These are phyloP conservation scores for Hepsetus odoe DNA, from an alignment of 2,113 vertebrate genomes.

Conservation along the genomic window DNA sequence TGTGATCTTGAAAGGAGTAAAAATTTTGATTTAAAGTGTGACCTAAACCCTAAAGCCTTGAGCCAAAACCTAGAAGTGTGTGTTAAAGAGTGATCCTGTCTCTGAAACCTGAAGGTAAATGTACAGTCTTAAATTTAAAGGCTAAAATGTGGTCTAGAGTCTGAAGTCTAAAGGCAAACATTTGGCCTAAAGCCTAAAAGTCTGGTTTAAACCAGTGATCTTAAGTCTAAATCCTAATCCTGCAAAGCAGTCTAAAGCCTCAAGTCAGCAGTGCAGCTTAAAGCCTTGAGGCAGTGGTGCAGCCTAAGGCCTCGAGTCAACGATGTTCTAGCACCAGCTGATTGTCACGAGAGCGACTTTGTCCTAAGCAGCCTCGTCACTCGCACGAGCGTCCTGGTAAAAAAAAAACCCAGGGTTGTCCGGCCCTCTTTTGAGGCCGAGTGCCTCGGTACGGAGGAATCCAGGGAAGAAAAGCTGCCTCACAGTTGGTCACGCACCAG, in stretches of 20 bases:
- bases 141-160: not conserved
- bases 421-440: conserved; percentile 65
- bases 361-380: conserved; percentile 12
- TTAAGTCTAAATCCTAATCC: not conserved
- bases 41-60: no score
- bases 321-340: no score
- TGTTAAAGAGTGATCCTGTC: not conserved
- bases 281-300: not conserved
- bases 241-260: not conserved
- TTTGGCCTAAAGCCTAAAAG: not conserved
- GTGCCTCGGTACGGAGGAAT: conserved; percentile 68
- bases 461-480: conserved; percentile 67
- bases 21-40: no score
- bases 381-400: conserved; percentile 29
- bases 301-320: not conserved
- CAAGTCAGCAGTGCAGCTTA: not conserved
- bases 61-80: not conserved
- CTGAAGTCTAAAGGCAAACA: not conserved
- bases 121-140: not conserved
- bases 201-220: not conserved
- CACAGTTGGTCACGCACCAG: conserved; percentile 79
- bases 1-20: no score
- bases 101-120: not conserved
- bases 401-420: conserved; percentile 68
- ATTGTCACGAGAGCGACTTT: not conserved